phyloP scores from a whole-genome alignment of 2,797 vertebrate species.

The Pseudomugil gertrudae region DNA sequence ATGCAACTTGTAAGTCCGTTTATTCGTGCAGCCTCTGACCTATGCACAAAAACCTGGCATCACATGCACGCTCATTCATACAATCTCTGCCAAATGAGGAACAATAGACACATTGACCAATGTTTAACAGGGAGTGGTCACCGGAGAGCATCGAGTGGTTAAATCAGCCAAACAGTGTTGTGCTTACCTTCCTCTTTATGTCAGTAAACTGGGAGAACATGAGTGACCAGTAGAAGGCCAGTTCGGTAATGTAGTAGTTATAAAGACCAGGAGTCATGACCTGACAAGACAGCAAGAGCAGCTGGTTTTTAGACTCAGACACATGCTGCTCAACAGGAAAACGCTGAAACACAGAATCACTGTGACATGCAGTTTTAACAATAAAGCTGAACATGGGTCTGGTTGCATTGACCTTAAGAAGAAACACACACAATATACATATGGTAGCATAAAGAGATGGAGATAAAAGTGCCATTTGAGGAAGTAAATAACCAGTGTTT shows the following conservation, averaged over 20 bases:
- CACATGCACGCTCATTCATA: not conserved
- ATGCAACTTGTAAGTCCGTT: not conserved
- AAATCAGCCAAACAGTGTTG: not conserved
- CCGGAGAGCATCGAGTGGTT: constrained; percentile 1
- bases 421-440: too few species aligned
- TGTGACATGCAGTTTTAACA: not conserved
- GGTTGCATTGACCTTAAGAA: too few species aligned
- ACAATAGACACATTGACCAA: constrained; percentile 35
- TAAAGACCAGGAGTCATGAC: constrained; percentile 89
- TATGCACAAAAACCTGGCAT: constrained; percentile 2
- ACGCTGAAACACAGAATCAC: constrained; percentile 6
- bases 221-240: constrained; percentile 97
- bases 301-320: not conserved
- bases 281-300: constrained; percentile 69
- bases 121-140: constrained; percentile 25
- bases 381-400: too few species aligned
- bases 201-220: constrained; percentile 99
- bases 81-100: constrained; percentile 38
- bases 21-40: not conserved
- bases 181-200: constrained; percentile 96
- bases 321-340: not conserved
- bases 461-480: too few species aligned
- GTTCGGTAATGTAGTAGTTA: constrained; percentile 90
- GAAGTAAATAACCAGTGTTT: too few species aligned
- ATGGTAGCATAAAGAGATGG: too few species aligned